These are phyloP conservation scores for Paralichthys olivaceus DNA, from an alignment of 2,113 vertebrate species.

Conservation along the genomic window DNA sequence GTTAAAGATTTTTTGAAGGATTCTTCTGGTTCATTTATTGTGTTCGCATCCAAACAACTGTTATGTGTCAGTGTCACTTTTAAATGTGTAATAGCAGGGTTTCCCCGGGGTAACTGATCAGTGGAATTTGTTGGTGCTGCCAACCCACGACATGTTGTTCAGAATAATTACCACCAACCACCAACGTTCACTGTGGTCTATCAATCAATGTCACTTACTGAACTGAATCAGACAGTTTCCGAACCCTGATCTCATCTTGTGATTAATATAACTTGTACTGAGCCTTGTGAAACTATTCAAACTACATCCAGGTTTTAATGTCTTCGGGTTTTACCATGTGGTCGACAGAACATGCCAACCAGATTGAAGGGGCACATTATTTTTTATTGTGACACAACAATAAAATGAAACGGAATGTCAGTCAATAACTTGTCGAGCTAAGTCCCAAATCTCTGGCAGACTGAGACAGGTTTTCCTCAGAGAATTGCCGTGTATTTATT, in stretches of 20 bases:
- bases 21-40: background rate
- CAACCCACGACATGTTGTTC: background rate
- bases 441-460: too few relatives aligned
- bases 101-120: background rate
- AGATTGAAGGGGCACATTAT: background rate
- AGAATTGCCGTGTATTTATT: too few relatives aligned
- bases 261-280: background rate
- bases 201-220: background rate
- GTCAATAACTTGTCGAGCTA: too few relatives aligned
- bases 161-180: background rate
- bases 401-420: background rate
- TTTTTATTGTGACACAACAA: background rate
- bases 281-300: background rate
- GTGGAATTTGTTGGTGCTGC: background rate
- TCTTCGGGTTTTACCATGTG: background rate
- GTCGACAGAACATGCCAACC: background rate
- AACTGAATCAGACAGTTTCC: background rate
- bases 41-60: background rate
- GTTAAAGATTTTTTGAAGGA: background rate
- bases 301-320: background rate
- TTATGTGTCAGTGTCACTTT: background rate
- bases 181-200: background rate
- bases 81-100: background rate
- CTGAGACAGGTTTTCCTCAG: too few relatives aligned
- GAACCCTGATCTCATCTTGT: background rate